Evolutionary conservation across 2,888 invertebrate species (phyloP), one percentile per base, ranked within the genome.

Genomic region (Mylabris sibirica): DNA sequence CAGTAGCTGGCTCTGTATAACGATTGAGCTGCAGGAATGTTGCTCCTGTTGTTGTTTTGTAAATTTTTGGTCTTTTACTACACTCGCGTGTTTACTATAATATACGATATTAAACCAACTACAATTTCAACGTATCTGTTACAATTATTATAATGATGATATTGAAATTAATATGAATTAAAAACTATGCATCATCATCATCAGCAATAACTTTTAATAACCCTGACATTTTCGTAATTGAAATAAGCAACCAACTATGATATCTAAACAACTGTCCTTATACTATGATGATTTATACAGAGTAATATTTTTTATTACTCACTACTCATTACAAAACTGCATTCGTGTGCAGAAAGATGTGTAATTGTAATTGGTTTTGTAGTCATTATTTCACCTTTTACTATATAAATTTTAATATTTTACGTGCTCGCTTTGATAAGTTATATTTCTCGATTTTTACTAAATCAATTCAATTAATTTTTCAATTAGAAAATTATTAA

Each of bases 1-100:
- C 78, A 72, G 77, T 78, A 78, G 78, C 77, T 71, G 75, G 74
- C 74, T 75, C 71, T 73, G 74, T 78, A 74, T 78, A 77, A 76
- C 77, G 78, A 78, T 77, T 77, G 75, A 78, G 74, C 75, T 75
- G 75, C 75, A 75, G 78, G 78, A 78, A 78, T 78, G 75, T 69
- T 71, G 77, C 72, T 74, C 72, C 75, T 74, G 76, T 78, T 77
- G 30, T 30, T 30, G 30, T 30, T 4, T 30, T 30, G 78, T 78
- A 78, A 77, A 76, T 78, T 76, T n/a, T 74, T 69, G 72, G 72
- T 65, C 72, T 73, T n/a, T 72, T 71, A 74, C 74, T 74, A 71
- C 67, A 34, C 44, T 49, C 8, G 49, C 71, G 71, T 71, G 74
- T 71, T 75, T 76, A 75, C 76, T 76, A 75, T 74, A 71, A n/a